Evolutionary conservation across 1,140 invertebrate genomes (phyloP), one percentile per base, ranked within the genome.

Genomic region (Heliothis virescens): DNA sequence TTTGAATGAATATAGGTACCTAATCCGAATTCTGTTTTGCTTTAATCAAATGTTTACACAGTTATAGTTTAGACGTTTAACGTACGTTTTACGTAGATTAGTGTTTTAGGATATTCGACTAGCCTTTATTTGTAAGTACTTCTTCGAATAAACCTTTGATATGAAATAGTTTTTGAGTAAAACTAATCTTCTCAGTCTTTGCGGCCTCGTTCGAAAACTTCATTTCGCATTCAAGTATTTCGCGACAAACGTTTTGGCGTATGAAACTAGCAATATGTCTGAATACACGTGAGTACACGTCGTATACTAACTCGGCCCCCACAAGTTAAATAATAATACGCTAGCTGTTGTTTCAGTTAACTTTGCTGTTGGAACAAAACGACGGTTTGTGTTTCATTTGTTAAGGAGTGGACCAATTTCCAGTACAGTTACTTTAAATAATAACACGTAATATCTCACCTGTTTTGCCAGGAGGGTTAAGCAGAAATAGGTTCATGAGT

Each of bases 221-320:
- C 57, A 75, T 62, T 60, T 69, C 21, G 65, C 65, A 69, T 69
- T 69, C 65, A 81, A 67, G 60, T 65, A 65, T 63, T 65, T 65
- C 60, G 62, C 52, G 74, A 76, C 65, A 26, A 69, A 69, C 48
- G 48, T 52, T 69, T 69, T 52, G 65, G 65, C 65, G 48, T 18
- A 69, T 69, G 65, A 69, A 69, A 69, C 65, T 50, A 69, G 65
- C 65, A 69, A 69, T 69, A 69, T 69, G 65, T 21, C 65, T 52
- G 65, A 65, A 76, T 26, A 29, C 53, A 18, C 59, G n/a, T 34
- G 41, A n/a, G n/a, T 48, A 63, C 74, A 65, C 48, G 60, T 76
- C 18, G 41, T 55, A 78, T 59, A 59, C 57, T 59, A 59, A 59
- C 21, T 18, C 5, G 62, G 47, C 41, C 7, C 34, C 34, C 11